phyloP scores from a whole-genome alignment of 2,888 invertebrate genomes.

The Pristionchus fissidentatus region DNA sequence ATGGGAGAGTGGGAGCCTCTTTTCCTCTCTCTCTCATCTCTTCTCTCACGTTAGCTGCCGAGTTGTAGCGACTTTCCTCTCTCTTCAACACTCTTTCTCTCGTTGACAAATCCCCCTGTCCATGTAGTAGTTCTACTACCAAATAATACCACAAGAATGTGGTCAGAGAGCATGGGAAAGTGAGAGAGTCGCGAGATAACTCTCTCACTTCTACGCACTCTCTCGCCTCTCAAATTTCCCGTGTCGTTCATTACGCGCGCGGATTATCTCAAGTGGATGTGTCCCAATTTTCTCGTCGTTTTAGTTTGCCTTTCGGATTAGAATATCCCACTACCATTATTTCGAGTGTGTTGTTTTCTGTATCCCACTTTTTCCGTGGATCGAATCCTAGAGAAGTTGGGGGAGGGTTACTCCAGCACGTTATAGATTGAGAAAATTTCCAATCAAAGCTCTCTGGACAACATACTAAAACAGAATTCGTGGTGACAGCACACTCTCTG shows the following conservation, averaged over 20 bases:
- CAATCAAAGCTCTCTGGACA: too few relatives aligned
- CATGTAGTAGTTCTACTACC: not conserved
- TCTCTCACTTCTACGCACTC: not conserved
- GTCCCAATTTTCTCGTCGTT: not conserved
- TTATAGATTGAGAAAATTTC: too few relatives aligned
- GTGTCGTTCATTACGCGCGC: not conserved
- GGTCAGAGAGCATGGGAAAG: not conserved
- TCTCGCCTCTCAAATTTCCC: not conserved
- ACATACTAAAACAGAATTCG: too few relatives aligned
- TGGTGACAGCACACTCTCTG: too few relatives aligned
- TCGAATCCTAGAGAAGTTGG: too few relatives aligned
- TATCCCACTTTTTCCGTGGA: too few relatives aligned
- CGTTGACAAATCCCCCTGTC: too few relatives aligned
- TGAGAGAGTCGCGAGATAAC: not conserved
- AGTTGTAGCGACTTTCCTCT: constrained; percentile 1
- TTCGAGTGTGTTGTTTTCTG: constrained; percentile 4
- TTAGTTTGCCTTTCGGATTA: constrained; percentile 35
- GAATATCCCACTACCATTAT: constrained; percentile 33
- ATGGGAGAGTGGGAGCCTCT: constrained; percentile 5
- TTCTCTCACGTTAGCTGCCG: not conserved
- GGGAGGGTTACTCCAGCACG: too few relatives aligned
- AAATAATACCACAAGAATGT: not conserved
- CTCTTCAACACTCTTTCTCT: not conserved
- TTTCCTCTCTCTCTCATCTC: constrained; percentile 22
- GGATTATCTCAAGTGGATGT: constrained; percentile 44